These are phyloP conservation scores for Glareola pratincola DNA, from an alignment of 2,113 vertebrate genomes.

Conservation along the genomic window DNA sequence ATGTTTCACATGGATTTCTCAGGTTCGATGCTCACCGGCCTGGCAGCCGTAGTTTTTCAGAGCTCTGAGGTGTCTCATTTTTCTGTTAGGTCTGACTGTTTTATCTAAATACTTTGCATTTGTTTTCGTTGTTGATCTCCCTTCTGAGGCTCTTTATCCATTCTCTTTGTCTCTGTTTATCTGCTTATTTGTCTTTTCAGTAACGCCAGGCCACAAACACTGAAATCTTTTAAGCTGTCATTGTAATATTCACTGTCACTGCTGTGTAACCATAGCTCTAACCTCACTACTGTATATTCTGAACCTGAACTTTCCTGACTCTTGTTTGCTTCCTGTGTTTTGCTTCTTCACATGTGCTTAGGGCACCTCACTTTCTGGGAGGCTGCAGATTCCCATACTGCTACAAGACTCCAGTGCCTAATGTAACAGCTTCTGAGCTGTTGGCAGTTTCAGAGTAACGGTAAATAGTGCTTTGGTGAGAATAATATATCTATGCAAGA, in stretches of 20 bases:
- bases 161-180: background rate
- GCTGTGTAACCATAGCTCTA: background rate
- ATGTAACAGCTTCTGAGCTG: background rate
- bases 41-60: background rate
- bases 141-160: background rate
- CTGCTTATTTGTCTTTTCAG: background rate
- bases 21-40: fast-evolving
- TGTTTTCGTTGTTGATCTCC: background rate
- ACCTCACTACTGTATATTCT: background rate
- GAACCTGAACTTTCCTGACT: background rate
- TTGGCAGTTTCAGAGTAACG: background rate
- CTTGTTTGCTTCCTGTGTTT: background rate
- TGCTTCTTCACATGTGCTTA: background rate
- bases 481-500: background rate
- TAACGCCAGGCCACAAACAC: background rate
- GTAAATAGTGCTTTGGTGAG: background rate
- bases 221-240: background rate
- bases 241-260: background rate
- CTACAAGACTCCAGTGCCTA: background rate
- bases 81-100: background rate
- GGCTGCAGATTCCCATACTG: background rate
- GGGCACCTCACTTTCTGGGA: background rate
- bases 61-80: background rate
- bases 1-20: background rate
- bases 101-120: background rate